Base-by-base conservation (phyloP, 2,888 invertebrate genomes). In the Sylvicola cinctus region DNA sequence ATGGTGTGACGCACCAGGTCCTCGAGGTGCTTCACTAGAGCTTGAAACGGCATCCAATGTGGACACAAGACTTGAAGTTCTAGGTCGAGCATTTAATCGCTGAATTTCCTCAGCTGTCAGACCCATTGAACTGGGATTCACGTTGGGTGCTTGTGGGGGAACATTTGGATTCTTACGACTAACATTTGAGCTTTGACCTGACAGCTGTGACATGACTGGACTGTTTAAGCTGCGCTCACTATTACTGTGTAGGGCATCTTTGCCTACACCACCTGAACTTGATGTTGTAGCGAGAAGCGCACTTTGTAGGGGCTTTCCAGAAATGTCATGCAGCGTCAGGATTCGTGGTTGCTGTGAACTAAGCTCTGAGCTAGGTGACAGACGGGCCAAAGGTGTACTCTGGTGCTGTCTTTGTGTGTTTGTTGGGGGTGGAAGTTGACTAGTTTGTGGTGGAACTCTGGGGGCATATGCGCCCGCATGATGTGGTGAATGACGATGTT, bases 11-110 rank as follows among this genome's bases (percentile, higher is more conserved):
- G 70, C 69, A 31, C 66, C 70, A 29, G 65, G 66, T 11, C n/a
- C 16, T 20, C 79, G 63, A 1, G 76, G 75, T 1, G 76, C 81
- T 54, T 77, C 81, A 49, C 81, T 80, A 31, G 78, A 84, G 42
- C 87, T 87, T 20, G 88, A 88, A n/a, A 90, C 87, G 2, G 84
- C 88, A 55, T 93, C 91, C 44, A 90, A 61, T 3, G 91, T 85
- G 27, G 85, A 85, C 3, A 90, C 87, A 43, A 93, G 65, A 52
- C 88, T 90, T 26, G 85, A 84, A 17, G 85, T 85, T 42, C 87
- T 64, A 17, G 88, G 85, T 35, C 88, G 64, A 2, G 80, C 76
- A 55, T 87, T 85, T 48, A 90, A 68, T 50, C 88, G 66, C 53
- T 90, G 87, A 42, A 91, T 84, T 61, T 91, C 90, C 58, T 90